phyloP scores from a whole-genome alignment of 2,113 vertebrate species.

The Dipodomys merriami region DNA sequence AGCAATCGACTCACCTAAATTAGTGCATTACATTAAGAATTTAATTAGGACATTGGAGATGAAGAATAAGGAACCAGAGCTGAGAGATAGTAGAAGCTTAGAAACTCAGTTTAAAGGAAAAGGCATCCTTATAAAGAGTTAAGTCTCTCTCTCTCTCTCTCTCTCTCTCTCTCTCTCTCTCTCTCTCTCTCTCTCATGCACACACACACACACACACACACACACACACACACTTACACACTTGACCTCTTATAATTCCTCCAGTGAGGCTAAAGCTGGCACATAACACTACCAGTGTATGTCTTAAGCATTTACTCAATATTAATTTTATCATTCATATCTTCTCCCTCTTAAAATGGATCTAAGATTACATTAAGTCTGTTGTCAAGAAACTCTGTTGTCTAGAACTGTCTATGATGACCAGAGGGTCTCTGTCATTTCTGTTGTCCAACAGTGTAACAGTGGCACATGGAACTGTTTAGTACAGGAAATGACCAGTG shows the following conservation, averaged over 20 bases:
- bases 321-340: background rate
- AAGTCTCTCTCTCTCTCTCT: too few relatives aligned
- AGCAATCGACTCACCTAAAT: slow-evolving; percentile 23
- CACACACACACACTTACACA: background rate
- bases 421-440: background rate
- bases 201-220: background rate
- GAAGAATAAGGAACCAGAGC: background rate
- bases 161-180: background rate
- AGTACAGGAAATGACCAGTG: background rate
- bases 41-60: slow-evolving; percentile 53
- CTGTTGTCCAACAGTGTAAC: background rate
- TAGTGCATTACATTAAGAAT: slow-evolving; percentile 57
- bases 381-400: background rate
- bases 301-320: background rate
- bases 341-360: background rate
- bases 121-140: background rate
- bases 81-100: background rate
- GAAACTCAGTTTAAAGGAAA: slow-evolving; percentile 18
- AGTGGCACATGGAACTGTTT: background rate
- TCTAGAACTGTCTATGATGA: background rate
- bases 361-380: background rate
- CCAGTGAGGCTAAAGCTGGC: background rate
- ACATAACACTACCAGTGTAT: background rate
- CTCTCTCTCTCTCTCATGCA: too few relatives aligned
- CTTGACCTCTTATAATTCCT: background rate